Evolutionary conservation across 1,140 invertebrate genomes (phyloP).

Genomic region (Drosophila prosaltans): DNA sequence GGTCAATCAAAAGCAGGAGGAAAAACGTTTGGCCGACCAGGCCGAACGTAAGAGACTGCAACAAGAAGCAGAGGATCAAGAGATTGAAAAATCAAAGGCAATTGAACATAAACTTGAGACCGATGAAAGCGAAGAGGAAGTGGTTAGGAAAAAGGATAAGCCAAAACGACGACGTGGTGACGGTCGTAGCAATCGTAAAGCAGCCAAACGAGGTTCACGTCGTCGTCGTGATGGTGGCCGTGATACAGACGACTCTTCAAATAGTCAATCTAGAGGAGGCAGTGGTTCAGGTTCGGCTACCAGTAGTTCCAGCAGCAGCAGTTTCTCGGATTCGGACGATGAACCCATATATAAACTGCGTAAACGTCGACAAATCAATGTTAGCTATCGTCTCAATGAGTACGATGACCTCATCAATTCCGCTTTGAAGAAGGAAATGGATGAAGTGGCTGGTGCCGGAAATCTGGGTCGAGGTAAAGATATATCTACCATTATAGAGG

Average conservation of each 20-base stretch:
- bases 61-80: slow-evolving; percentile 15
- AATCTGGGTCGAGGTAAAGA: slow-evolving; percentile 94
- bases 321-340: slow-evolving; percentile 85
- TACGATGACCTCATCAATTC: slow-evolving; percentile 97
- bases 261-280: slow-evolving; percentile 37
- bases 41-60: slow-evolving; percentile 56
- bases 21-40: slow-evolving; percentile 87
- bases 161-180: slow-evolving; percentile 67
- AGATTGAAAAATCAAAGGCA: slow-evolving; percentile 4
- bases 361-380: slow-evolving; percentile 88
- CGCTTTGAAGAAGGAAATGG: slow-evolving; percentile 92
- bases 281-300: slow-evolving; percentile 33
- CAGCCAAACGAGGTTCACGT: slow-evolving; percentile 57
- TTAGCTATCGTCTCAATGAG: slow-evolving; percentile 94
- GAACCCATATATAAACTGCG: slow-evolving; percentile 93
- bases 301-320: slow-evolving; percentile 76
- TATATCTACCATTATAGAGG: slow-evolving; percentile 93
- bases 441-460: slow-evolving; percentile 89
- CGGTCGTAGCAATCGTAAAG: slow-evolving; percentile 69
- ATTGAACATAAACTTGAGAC: slow-evolving; percentile 32
- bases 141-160: slow-evolving; percentile 52
- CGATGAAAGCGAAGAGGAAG: slow-evolving; percentile 38
- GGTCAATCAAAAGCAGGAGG: slow-evolving; percentile 88
- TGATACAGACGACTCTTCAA: slow-evolving; percentile 35
- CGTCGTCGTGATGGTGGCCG: slow-evolving; percentile 63